Evolutionary conservation across 2,888 invertebrate genomes (phyloP).

Genomic region (Eurytoma adleriae): DNA sequence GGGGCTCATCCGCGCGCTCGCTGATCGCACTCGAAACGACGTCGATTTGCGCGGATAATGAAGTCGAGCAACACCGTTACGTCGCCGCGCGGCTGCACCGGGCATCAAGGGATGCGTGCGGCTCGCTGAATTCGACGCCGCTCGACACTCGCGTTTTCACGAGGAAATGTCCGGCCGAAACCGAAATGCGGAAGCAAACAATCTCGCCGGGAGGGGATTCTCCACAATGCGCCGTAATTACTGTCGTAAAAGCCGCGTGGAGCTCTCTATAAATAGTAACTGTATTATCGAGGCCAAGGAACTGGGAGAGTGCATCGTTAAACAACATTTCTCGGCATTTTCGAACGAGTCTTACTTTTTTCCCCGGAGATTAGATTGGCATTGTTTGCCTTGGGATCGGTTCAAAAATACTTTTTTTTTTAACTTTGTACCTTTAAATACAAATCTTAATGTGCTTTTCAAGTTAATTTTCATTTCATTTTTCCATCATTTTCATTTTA

Average conservation of each 20-base stretch:
- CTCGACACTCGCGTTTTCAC: background rate
- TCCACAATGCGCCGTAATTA: slow-evolving; percentile 14
- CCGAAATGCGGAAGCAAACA: slow-evolving; percentile 19
- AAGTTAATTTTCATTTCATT: too few relatives aligned
- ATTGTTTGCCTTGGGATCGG: too few relatives aligned
- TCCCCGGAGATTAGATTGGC: background rate
- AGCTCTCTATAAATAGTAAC: slow-evolving; percentile 23
- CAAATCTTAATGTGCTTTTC: too few relatives aligned
- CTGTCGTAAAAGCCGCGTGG: slow-evolving; percentile 22
- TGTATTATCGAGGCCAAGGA: background rate
- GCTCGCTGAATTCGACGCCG: background rate
- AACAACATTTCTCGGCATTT: background rate
- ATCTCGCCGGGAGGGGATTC: background rate
- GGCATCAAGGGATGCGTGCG: slow-evolving; percentile 39
- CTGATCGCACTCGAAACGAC: slow-evolving; percentile 2
- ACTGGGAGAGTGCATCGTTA: background rate
- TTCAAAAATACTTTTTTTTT: too few relatives aligned
- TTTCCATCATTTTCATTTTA: too few relatives aligned
- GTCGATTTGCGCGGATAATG: slow-evolving; percentile 47
- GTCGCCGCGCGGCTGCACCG: background rate
- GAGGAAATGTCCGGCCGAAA: background rate
- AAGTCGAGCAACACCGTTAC: slow-evolving; percentile 47
- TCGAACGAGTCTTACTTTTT: background rate
- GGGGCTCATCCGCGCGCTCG: too few relatives aligned
- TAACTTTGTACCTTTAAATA: too few relatives aligned